Evolutionary conservation across 2,888 invertebrate species (phyloP).

Genomic region (Parapristionchus giblindavisi): DNA sequence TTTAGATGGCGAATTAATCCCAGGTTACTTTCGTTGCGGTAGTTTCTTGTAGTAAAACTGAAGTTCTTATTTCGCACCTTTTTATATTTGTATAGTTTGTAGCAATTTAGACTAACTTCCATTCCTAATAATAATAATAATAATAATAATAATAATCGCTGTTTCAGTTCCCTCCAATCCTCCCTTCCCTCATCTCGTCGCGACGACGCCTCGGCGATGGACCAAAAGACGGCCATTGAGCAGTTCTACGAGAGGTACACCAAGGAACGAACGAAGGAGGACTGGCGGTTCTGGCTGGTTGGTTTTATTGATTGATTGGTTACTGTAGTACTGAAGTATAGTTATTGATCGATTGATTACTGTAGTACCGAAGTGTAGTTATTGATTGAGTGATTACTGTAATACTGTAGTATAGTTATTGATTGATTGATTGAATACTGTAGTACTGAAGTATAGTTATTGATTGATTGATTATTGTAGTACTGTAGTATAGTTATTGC

Average conservation of each 20-base stretch:
- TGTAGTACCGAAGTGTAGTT: neutral
- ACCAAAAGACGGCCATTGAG: conserved; percentile 51
- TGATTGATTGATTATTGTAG: neutral
- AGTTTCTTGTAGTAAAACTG: no score
- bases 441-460: neutral
- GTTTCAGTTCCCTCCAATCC: conserved; percentile 63
- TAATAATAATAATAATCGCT: conserved; percentile 39
- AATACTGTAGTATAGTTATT: neutral
- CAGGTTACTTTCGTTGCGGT: no score
- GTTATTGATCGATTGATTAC: neutral
- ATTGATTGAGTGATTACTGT: neutral
- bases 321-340: neutral
- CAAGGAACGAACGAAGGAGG: conserved; percentile 55
- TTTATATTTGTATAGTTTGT: neutral
- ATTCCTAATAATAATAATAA: conserved; percentile 26
- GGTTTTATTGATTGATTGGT: neutral
- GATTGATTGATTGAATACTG: neutral
- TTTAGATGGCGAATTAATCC: no score
- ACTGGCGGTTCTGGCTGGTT: conserved; percentile 68
- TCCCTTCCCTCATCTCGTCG: conserved; percentile 56
- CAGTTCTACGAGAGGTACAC: conserved; percentile 55
- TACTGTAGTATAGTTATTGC: neutral
- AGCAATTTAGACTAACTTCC: neutral
- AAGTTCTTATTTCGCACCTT: neutral
- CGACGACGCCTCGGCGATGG: conserved; percentile 39